Evolutionary conservation across 2,797 vertebrate species (phyloP).

Genomic region (Emydoidea blandingii): DNA sequence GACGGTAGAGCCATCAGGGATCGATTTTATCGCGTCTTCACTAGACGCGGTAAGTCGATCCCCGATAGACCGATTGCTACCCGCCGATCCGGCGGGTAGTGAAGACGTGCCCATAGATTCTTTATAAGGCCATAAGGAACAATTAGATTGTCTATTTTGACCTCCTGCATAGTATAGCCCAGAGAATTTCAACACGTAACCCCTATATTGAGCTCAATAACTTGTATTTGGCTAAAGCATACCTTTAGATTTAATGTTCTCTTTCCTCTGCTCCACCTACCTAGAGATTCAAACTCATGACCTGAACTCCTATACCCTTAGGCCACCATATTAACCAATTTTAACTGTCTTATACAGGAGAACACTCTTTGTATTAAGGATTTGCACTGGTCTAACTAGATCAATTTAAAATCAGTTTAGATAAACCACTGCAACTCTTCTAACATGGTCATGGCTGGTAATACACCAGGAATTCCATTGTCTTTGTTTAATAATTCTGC

Average conservation of each 20-base stretch:
- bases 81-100: too few relatives aligned
- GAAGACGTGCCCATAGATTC: too few relatives aligned
- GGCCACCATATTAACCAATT: constrained; percentile 43
- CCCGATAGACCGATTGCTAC: too few relatives aligned
- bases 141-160: constrained; percentile 46
- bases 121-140: background rate
- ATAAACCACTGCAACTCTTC: background rate
- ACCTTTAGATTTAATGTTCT: constrained; percentile 69
- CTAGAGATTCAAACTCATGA: background rate
- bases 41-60: too few relatives aligned
- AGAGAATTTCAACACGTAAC: constrained; percentile 14
- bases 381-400: constrained; percentile 51
- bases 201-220: background rate
- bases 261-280: constrained; percentile 10
- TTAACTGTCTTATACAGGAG: background rate
- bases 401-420: constrained; percentile 56
- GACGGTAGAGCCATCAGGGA: too few relatives aligned
- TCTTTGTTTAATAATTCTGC: constrained; percentile 63
- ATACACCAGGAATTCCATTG: constrained; percentile 43
- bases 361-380: constrained; percentile 1
- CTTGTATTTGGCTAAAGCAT: constrained; percentile 26
- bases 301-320: background rate
- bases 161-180: background rate
- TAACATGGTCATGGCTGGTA: constrained; percentile 6
- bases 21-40: too few relatives aligned